Conservation (phyloP, 2,888 invertebrate species). For the Acleris holmiana region DNA sequence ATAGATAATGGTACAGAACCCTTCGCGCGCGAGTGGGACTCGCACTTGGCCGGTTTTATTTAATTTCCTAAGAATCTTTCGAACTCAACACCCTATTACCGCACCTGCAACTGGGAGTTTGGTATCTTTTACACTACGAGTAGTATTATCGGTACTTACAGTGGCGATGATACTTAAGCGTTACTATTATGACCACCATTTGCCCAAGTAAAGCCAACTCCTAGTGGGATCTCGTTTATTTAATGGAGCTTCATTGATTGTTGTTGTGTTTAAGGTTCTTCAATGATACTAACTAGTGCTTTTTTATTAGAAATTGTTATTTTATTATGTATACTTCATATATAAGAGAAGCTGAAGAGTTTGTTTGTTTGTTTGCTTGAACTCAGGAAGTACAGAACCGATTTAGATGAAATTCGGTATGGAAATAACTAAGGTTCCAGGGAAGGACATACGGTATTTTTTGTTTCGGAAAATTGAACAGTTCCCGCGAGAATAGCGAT, state of each 20-base stretch:
- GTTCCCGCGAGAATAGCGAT: too few relatives aligned
- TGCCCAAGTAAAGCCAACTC: conserved; percentile 57
- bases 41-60: too few relatives aligned
- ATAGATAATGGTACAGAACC: too few relatives aligned
- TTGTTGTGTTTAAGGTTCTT: conserved; percentile 40
- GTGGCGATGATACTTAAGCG: conserved; percentile 52
- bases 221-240: conserved; percentile 68
- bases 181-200: conserved; percentile 70
- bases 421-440: too few relatives aligned
- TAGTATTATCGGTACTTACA: conserved; percentile 32
- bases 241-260: conserved; percentile 51
- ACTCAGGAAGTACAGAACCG: too few relatives aligned
- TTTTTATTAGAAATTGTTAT: not conserved
- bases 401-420: too few relatives aligned
- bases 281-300: conserved; percentile 47
- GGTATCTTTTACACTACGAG: conserved; percentile 34
- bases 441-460: too few relatives aligned
- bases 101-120: conserved; percentile 9
- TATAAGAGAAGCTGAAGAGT: too few relatives aligned
- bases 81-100: conserved; percentile 23
- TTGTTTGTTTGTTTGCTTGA: too few relatives aligned
- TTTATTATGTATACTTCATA: too few relatives aligned
- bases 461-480: too few relatives aligned
- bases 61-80: conserved; percentile 7
- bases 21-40: too few relatives aligned